Evolutionary conservation across 2,113 vertebrate genomes (phyloP).

Genomic region (Engraulis encrasicolus): DNA sequence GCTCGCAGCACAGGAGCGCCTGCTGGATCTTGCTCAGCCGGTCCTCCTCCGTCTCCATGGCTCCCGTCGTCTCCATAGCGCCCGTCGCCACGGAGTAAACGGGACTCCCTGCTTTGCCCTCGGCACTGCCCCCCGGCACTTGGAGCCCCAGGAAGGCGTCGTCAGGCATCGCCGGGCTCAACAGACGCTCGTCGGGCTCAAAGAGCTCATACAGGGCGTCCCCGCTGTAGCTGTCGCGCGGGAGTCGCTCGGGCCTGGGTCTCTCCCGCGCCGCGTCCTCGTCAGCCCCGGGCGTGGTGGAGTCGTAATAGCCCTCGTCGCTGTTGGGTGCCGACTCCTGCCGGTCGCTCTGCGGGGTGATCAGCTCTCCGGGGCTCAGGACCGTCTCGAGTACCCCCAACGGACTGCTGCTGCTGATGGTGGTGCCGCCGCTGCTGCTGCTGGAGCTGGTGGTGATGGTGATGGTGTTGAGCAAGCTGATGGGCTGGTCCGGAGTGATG

Average conservation of each 20-base stretch:
- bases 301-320: slow-evolving; percentile 97
- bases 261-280: slow-evolving; percentile 83
- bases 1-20: slow-evolving; percentile 81
- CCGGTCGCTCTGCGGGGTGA: slow-evolving; percentile 93
- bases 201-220: slow-evolving; percentile 97
- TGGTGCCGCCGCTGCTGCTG: slow-evolving; percentile 55
- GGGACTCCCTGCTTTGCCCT: slow-evolving; percentile 60
- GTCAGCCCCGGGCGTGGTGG: slow-evolving; percentile 90
- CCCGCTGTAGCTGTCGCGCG: slow-evolving; percentile 94
- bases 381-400: slow-evolving; percentile 61
- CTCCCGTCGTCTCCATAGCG: slow-evolving; percentile 72
- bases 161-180: slow-evolving; percentile 80
- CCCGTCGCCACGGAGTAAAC: slow-evolving; percentile 73
- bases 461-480: slow-evolving; percentile 64
- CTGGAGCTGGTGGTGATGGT: slow-evolving; percentile 8
- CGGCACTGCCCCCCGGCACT: slow-evolving; percentile 40
- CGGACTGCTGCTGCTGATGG: slow-evolving; percentile 62
- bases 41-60: slow-evolving; percentile 82
- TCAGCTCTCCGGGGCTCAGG: slow-evolving; percentile 67
- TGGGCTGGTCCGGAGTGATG: slow-evolving; percentile 55
- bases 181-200: slow-evolving; percentile 84
- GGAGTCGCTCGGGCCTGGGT: slow-evolving; percentile 80
- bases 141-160: slow-evolving; percentile 75
- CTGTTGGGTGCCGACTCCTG: slow-evolving; percentile 95
- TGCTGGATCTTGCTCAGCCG: slow-evolving; percentile 82